Conservation (phyloP, 2,888 invertebrate genomes). For the Standfussiana lucernea region DNA sequence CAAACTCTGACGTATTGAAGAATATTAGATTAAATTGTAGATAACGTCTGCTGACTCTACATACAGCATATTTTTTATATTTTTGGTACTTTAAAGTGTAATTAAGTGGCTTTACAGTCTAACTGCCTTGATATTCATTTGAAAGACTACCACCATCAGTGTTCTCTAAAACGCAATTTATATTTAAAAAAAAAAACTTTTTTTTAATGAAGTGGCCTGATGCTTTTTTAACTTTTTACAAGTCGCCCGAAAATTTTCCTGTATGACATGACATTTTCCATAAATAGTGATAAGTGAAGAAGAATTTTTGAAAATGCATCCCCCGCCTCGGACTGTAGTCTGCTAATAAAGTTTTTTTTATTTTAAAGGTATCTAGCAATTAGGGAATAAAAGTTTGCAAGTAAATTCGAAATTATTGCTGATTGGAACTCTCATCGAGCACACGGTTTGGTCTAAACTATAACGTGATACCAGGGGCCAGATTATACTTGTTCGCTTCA, state of each 20-base stretch:
- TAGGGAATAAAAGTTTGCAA: no score
- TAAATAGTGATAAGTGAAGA: no score
- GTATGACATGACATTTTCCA: no score
- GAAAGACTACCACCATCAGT: neutral
- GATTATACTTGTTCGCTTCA: neutral
- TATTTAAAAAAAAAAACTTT: no score
- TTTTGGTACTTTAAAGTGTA: conserved; percentile 8
- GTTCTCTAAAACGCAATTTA: neutral
- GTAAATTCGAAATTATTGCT: neutral
- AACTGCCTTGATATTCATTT: conserved; percentile 23
- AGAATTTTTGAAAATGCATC: no score
- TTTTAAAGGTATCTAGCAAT: no score
- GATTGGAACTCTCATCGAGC: neutral
- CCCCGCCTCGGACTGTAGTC: no score
- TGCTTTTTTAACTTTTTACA: no score
- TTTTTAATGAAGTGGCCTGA: no score
- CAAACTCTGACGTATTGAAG: neutral
- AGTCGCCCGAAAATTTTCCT: no score
- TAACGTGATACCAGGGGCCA: neutral
- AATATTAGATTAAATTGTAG: neutral
- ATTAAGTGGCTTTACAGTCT: conserved; percentile 6
- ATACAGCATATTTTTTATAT: neutral
- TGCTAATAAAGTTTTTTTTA: no score
- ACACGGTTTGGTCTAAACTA: neutral
- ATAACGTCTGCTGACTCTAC: neutral